Conservation (phyloP, 30 jellyfish, hydroid and myxozoan species). For the Aurelia coerulea region DNA sequence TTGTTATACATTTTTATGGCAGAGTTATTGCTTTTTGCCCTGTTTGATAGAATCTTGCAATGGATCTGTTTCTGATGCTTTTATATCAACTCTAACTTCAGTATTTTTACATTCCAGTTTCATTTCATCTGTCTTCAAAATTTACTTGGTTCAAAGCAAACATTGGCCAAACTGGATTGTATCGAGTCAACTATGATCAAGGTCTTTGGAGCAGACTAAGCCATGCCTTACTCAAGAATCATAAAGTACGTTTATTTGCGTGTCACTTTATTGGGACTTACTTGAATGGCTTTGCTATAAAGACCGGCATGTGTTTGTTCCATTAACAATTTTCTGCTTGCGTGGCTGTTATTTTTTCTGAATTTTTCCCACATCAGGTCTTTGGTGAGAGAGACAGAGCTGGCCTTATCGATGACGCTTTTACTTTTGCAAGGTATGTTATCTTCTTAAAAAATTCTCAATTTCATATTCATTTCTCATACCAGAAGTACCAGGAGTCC, state of each 20-base stretch:
- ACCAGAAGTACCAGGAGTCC: too few relatives aligned
- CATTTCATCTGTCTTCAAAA: conserved; percentile 11
- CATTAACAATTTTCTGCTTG: too few relatives aligned
- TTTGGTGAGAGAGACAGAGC: conserved; percentile 47
- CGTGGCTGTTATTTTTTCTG: too few relatives aligned
- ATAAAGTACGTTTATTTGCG: conserved; percentile 6
- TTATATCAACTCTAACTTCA: not conserved
- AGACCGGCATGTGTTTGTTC: too few relatives aligned
- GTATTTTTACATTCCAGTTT: not conserved
- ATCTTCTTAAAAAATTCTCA: not conserved
- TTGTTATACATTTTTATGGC: too few relatives aligned
- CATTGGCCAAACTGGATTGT: conserved; percentile 15
- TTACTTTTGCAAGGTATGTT: conserved; percentile 51
- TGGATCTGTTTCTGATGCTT: too few relatives aligned
- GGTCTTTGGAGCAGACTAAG: conserved; percentile 3
- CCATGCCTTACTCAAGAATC: not conserved
- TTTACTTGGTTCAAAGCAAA: conserved; percentile 43
- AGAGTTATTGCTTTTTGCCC: too few relatives aligned
- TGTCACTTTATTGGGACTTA: too few relatives aligned
- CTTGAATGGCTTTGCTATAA: too few relatives aligned
- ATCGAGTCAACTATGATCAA: conserved; percentile 25
- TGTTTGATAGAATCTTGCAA: too few relatives aligned
- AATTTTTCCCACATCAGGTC: not conserved
- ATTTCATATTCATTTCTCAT: not conserved
- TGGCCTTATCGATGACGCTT: conserved; percentile 60